These are phyloP conservation scores for Melanogrammus aeglefinus DNA, from an alignment of 2,797 vertebrate species.

Conservation along the genomic window DNA sequence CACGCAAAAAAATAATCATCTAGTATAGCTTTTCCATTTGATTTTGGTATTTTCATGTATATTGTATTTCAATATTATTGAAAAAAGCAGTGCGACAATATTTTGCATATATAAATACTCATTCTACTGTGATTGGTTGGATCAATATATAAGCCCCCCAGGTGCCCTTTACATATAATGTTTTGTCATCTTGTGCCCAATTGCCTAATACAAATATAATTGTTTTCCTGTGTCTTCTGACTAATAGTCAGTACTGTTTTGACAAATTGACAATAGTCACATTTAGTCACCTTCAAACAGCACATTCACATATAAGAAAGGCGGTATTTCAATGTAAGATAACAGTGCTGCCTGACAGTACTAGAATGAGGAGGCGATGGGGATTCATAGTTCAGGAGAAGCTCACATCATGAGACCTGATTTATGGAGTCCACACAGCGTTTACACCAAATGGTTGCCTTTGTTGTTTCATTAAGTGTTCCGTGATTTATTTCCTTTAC, in stretches of 20 bases:
- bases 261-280: neutral
- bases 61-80: no score
- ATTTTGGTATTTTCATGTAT: no score
- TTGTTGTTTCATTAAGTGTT: neutral
- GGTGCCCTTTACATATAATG: neutral
- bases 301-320: neutral
- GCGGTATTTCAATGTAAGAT: neutral
- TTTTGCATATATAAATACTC: neutral
- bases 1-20: no score
- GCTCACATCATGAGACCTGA: neutral
- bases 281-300: neutral
- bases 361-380: neutral
- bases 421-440: neutral
- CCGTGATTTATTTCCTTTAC: neutral
- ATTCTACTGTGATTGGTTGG: no score
- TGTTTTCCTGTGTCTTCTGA: neutral
- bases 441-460: neutral
- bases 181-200: neutral
- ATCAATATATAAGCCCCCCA: neutral
- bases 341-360: neutral
- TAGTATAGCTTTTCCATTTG: no score
- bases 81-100: no score
- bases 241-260: neutral
- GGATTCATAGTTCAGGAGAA: neutral
- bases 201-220: neutral